These are phyloP conservation scores for Amphibalanus amphitrite DNA, from an alignment of 1,140 invertebrate species.

Conservation along the genomic window DNA sequence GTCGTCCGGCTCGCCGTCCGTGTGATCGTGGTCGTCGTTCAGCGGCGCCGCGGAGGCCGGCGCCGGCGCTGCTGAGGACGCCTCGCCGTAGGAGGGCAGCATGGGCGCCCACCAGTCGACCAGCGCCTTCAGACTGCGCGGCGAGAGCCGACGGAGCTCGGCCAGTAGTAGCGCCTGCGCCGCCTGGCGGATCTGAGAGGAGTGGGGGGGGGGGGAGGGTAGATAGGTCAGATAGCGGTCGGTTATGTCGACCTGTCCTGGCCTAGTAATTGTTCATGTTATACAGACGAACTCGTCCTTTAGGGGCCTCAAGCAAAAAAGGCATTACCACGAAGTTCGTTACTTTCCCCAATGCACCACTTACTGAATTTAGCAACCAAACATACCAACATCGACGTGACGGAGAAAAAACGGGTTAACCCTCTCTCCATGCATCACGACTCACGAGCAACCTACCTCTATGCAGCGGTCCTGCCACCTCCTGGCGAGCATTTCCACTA, in stretches of 20 bases:
- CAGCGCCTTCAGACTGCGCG: conserved; percentile 74
- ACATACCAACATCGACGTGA: no score
- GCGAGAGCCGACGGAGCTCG: conserved; percentile 75
- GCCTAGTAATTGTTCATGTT: no score
- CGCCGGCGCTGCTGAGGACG: neutral
- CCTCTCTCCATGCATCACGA: no score
- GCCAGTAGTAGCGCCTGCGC: conserved; percentile 87
- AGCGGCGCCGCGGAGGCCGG: neutral
- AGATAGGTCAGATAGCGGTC: no score
- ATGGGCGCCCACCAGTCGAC: conserved; percentile 87
- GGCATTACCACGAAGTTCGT: no score
- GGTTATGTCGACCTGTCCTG: no score
- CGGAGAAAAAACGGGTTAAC: no score
- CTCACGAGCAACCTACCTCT: conserved; percentile 53
- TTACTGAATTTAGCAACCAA: no score
- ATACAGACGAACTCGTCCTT: no score
- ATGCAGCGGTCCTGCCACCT: conserved; percentile 97
- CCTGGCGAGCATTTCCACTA: conserved; percentile 91
- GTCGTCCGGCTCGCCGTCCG: conserved; percentile 16
- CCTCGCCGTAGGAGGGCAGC: conserved; percentile 42
- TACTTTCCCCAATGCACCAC: no score
- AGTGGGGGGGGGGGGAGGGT: neutral
- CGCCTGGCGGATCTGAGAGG: conserved; percentile 60
- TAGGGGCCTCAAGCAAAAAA: no score
- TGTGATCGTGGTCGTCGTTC: conserved; percentile 11